Evolutionary conservation across 2,888 invertebrate genomes (phyloP), one percentile per base, ranked within the genome.

Genomic region (Tiliacea aurago): DNA sequence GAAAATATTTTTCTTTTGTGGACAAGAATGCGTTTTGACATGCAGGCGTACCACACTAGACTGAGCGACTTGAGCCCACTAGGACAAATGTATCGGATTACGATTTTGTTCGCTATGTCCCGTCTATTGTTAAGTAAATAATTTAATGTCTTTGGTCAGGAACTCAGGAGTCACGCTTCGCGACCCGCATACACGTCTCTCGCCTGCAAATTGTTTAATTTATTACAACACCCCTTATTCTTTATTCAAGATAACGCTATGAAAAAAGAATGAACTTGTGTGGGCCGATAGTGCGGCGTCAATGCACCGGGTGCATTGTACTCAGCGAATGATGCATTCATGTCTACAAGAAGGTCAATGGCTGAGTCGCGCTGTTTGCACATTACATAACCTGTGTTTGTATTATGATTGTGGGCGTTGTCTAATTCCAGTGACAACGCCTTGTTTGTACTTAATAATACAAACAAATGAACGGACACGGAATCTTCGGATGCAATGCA

Each of bases 271-370:
- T 89, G 90, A 92, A 90, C 90, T 89, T 92, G 94, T 94, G 94
- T 94, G 94, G 94, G 92, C 93, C 76, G 95, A 94, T 95, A 94
- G 90, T 87, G 86, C 84, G 86, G 87, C 91, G 93, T 90, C 91
- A 91, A 90, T 91, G 92, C 91, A 90, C 91, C 87, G 92, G 86
- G 95, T 93, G 94, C 95, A 94, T 94, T 91, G 95, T 90, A 92
- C 94, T 88, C 89, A 67, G 83, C 92, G 89, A 93, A 92, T 93
- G 94, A 93, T 94, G 95, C 94, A 95, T 94, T 95, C 93, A 93
- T 92, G 91, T 93, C 92, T 93, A 91, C 87, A 87, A 89, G 91
- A 94, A 95, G 95, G 95, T 95, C 95, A 94, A 91, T 95, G 95
- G 88, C 94, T 93, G 92, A 85, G 80, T 89, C 85, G 79, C 81